phyloP scores from a whole-genome alignment of 2,113 vertebrate genomes.

The rat (Rattus norvegicus) region GRCr8 NC_086027.1:43096501-43097000 shows the following conservation, averaged over 20 bases:
- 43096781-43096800: neutral
- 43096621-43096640: neutral
- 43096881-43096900: conserved; percentile 11
- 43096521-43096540: neutral
- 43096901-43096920: conserved; percentile 38
- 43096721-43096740: neutral
- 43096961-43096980: neutral
- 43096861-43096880: conserved; percentile 21
- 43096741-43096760: neutral
- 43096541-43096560: neutral
- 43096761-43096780: neutral
- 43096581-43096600: neutral
- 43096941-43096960: neutral
- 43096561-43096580: neutral
- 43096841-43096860: conserved; percentile 18
- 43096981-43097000: neutral
- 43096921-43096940: neutral
- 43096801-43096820: neutral
- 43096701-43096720: neutral
- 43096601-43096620: neutral
- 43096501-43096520: neutral
- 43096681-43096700: neutral
- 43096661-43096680: neutral
- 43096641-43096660: neutral
- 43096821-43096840: neutral